A percentile compares a stretch with the other conserved stretches of the same genome.
These are phyloP conservation scores for Stegodyphus dumicola DNA, from an alignment of 1,140 invertebrate species.

Conservation along the genomic window DNA sequence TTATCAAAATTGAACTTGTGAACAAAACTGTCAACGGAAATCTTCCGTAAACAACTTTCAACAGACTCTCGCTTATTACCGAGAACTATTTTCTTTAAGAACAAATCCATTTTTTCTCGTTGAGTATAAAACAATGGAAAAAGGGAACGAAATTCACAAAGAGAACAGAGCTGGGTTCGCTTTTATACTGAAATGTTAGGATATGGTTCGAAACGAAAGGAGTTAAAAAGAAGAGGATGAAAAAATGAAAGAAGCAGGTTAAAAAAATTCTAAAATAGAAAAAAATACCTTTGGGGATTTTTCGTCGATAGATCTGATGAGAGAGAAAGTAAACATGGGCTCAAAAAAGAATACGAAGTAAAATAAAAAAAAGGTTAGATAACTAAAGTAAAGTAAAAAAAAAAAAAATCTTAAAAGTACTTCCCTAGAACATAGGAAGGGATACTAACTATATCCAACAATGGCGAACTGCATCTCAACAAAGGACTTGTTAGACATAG, in stretches of 20 bases:
- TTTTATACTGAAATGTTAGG: constrained; percentile 13
- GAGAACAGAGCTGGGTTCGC: background rate
- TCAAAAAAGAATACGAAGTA: constrained; percentile 23
- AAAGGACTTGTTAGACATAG: constrained; percentile 53
- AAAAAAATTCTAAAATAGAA: background rate
- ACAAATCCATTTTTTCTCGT: constrained; percentile 14
- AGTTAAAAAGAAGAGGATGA: background rate
- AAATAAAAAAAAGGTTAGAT: constrained; percentile 29
- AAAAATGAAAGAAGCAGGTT: background rate
- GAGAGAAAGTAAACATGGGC: constrained; percentile 33
- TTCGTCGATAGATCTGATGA: constrained; percentile 51
- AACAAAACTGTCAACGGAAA: constrained; percentile 37
- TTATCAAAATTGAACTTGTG: constrained; percentile 21
- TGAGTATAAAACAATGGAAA: constrained; percentile 43
- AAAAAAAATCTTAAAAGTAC: too few species aligned
- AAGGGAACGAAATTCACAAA: background rate
- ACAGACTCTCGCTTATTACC: constrained; percentile 29
- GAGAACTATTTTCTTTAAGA: constrained; percentile 33
- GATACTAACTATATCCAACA: constrained; percentile 38
- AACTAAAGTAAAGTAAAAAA: background rate
- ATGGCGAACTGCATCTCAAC: constrained; percentile 32
- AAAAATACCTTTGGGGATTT: constrained; percentile 29
- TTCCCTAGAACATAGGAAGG: constrained; percentile 4
- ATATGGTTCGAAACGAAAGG: constrained; percentile 13
- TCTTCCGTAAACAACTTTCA: constrained; percentile 40